A percentile compares a stretch with the other conserved stretches of the same genome.
Evolutionary conservation across 2,888 invertebrate species (phyloP).

Genomic region (Apantesis nais): DNA sequence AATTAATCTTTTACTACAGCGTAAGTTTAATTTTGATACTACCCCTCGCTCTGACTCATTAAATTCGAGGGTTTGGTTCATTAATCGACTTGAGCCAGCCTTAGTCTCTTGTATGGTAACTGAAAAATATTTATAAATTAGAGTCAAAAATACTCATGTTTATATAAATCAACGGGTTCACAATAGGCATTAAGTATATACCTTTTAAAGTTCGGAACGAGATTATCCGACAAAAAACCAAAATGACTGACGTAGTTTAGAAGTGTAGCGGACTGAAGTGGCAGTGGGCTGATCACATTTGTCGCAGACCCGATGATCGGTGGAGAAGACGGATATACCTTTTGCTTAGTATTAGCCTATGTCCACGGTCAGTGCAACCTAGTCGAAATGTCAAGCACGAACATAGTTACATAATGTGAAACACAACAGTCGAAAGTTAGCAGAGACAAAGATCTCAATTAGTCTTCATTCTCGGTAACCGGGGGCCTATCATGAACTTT

Average conservation of each 20-base stretch:
- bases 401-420: no score
- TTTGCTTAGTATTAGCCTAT: not conserved
- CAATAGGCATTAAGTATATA: no score
- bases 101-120: not conserved
- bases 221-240: no score
- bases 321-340: no score
- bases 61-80: conserved; percentile 7
- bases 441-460: not conserved
- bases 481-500: no score
- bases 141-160: not conserved
- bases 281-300: no score
- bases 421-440: no score
- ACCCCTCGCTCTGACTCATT: conserved; percentile 5
- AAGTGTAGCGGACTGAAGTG: no score
- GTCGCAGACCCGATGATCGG: no score
- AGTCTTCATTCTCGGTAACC: not conserved
- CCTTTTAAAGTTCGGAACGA: no score
- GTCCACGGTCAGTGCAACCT: not conserved
- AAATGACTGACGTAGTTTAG: no score
- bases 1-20: conserved; percentile 42
- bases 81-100: not conserved
- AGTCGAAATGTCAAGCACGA: no score
- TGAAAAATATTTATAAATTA: not conserved
- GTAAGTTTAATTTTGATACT: conserved; percentile 6
- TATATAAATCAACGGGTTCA: not conserved